These are phyloP conservation scores for Yponomeuta evonymella DNA, from an alignment of 2,888 invertebrate genomes.

Conservation along the genomic window DNA sequence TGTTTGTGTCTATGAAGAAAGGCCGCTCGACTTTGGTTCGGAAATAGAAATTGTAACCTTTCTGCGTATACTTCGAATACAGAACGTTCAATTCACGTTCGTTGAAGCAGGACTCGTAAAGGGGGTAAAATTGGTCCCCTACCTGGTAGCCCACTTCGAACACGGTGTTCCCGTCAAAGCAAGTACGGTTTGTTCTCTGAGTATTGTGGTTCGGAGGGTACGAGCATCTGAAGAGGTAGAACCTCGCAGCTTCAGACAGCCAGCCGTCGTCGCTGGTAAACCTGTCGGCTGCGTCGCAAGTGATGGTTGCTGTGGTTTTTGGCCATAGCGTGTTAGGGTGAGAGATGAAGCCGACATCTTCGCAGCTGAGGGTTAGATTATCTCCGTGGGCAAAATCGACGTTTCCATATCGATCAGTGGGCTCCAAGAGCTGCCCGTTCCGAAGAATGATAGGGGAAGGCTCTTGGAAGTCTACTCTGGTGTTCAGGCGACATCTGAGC, in stretches of 20 bases:
- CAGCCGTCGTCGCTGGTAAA: conserved; percentile 52
- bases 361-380: conserved; percentile 49
- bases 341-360: conserved; percentile 36
- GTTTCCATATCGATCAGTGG: conserved; percentile 47
- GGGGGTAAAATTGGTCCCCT: conserved; percentile 43
- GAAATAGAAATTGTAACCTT: conserved; percentile 56
- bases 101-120: conserved; percentile 62
- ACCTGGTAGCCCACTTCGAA: conserved; percentile 60
- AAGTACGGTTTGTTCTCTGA: conserved; percentile 43
- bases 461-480: conserved; percentile 47
- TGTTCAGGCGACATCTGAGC: conserved; percentile 45
- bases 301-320: conserved; percentile 38
- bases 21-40: conserved; percentile 56
- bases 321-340: conserved; percentile 40
- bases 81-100: conserved; percentile 38
- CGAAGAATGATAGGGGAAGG: conserved; percentile 54
- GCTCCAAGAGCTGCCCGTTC: conserved; percentile 49
- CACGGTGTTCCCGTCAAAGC: conserved; percentile 43
- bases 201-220: conserved; percentile 44
- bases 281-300: conserved; percentile 44
- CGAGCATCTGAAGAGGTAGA: conserved; percentile 43
- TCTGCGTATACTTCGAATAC: conserved; percentile 60
- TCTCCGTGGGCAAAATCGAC: conserved; percentile 48
- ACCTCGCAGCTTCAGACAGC: conserved; percentile 42
- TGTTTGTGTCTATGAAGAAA: conserved; percentile 46